Evolutionary conservation across 2,113 vertebrate genomes (phyloP).

Genomic region (Chauna torquata): DNA sequence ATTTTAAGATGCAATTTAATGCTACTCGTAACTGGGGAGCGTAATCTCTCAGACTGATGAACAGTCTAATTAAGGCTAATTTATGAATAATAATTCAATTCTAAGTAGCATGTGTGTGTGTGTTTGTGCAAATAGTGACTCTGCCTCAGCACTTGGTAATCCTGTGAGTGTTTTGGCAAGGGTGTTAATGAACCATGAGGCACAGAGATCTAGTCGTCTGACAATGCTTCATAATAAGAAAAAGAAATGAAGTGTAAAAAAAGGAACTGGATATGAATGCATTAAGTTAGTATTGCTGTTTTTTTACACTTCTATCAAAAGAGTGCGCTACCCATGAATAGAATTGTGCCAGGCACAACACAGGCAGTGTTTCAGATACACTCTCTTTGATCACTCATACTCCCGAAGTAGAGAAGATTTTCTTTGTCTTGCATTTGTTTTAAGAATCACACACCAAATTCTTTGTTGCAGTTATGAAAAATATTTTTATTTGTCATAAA

Average conservation of each 20-base stretch:
- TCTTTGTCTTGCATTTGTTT: neutral
- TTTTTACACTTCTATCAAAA: neutral
- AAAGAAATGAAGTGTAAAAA: neutral
- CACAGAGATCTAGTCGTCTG: slow-evolving; percentile 3
- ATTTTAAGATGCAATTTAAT: slow-evolving; percentile 16
- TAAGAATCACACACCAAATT: neutral
- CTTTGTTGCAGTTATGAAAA: slow-evolving; percentile 43
- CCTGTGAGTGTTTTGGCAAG: neutral
- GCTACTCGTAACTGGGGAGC: neutral
- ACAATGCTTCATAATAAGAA: slow-evolving; percentile 4
- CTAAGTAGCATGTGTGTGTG: neutral
- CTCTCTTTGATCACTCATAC: neutral
- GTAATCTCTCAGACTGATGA: slow-evolving; percentile 13
- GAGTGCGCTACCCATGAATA: neutral
- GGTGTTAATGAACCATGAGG: neutral
- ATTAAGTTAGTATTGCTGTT: neutral
- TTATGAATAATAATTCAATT: slow-evolving; percentile 23
- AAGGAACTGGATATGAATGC: neutral
- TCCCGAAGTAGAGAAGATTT: neutral
- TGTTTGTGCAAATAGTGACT: slow-evolving; percentile 11
- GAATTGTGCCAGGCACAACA: neutral
- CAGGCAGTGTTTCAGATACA: neutral
- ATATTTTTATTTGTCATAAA: slow-evolving; percentile 55
- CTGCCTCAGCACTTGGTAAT: neutral
- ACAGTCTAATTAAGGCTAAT: slow-evolving; percentile 30